A percentile compares a stretch with the other conserved stretches of the same genome.
These are phyloP conservation scores for Dasyornis broadbenti DNA, from an alignment of 2,113 vertebrate genomes.

Conservation along the genomic window DNA sequence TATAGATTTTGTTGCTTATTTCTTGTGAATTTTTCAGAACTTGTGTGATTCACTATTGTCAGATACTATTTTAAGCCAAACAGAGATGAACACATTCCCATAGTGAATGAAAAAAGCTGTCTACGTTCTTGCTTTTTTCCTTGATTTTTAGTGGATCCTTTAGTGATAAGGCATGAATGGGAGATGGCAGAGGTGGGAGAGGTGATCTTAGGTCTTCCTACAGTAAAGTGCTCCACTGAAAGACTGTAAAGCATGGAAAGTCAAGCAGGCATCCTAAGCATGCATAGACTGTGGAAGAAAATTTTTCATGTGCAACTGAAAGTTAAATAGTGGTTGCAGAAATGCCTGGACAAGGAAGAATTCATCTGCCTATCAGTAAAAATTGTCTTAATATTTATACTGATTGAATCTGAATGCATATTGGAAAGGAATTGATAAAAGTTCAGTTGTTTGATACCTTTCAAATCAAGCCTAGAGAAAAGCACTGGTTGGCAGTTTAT, in stretches of 20 bases:
- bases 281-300: not conserved
- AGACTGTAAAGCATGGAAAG: not conserved
- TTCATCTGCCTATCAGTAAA: not conserved
- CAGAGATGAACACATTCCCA: conserved; percentile 61
- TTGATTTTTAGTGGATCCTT: not conserved
- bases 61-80: conserved; percentile 67
- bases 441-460: not conserved
- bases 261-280: not conserved
- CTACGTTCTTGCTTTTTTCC: conserved; percentile 20
- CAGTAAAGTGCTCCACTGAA: not conserved
- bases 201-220: not conserved
- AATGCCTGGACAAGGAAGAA: not conserved
- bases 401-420: not conserved
- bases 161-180: not conserved
- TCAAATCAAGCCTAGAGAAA: not conserved
- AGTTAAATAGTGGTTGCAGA: not conserved
- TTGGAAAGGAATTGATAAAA: not conserved
- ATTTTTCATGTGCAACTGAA: not conserved
- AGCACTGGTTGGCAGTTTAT: not conserved
- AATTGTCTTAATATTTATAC: not conserved
- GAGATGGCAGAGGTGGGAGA: not conserved
- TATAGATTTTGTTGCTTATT: conserved; percentile 73
- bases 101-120: conserved; percentile 38
- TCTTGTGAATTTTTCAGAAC: conserved; percentile 72
- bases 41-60: conserved; percentile 70